These are phyloP conservation scores for Nyctibius grandis DNA, from an alignment of 2,797 vertebrate genomes.

Conservation along the genomic window DNA sequence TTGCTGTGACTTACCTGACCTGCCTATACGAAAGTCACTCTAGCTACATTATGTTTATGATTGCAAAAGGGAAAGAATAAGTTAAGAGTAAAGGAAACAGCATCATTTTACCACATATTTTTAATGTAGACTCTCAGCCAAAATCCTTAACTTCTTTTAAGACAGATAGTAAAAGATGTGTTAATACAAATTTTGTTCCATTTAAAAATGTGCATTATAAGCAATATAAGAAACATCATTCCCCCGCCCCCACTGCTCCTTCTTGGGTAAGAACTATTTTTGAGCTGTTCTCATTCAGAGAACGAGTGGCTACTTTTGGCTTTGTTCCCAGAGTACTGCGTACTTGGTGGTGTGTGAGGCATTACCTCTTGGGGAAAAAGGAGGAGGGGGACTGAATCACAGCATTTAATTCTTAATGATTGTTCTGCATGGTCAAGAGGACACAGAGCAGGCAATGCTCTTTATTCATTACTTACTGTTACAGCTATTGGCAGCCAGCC, in stretches of 20 bases:
- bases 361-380: conserved; percentile 39
- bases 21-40: not conserved
- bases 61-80: not conserved
- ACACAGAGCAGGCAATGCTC: conserved; percentile 41
- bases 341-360: conserved; percentile 44
- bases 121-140: not conserved
- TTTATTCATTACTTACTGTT: conserved; percentile 64
- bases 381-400: conserved; percentile 44
- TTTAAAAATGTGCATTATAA: not conserved
- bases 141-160: not conserved
- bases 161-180: not conserved
- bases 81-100: not conserved
- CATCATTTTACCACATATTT: not conserved
- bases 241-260: not conserved
- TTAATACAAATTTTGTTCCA: not conserved
- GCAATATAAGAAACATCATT: not conserved
- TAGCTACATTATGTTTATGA: not conserved
- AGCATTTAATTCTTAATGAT: conserved; percentile 65
- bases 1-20: not conserved
- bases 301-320: conserved; percentile 60
- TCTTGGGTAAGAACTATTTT: conserved; percentile 43
- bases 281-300: conserved; percentile 60
- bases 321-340: conserved; percentile 28
- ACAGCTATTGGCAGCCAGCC: conserved; percentile 51
- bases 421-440: conserved; percentile 63